phyloP scores from a whole-genome alignment of 2,888 invertebrate species.

The Frankliniella intonsa region DNA sequence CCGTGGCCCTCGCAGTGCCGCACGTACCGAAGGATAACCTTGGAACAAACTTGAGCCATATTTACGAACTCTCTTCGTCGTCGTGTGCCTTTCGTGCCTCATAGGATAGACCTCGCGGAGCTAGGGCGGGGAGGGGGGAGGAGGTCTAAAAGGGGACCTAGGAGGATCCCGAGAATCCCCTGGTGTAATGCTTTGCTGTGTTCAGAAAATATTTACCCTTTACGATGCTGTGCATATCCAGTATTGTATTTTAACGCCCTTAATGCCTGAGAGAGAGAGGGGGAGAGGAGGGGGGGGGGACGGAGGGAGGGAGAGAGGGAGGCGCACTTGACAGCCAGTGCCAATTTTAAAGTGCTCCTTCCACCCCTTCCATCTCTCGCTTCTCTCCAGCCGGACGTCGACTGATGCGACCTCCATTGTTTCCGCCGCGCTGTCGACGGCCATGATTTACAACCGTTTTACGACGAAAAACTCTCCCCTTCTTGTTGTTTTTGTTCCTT shows the following conservation, averaged over 20 bases:
- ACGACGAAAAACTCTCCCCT: too few species aligned
- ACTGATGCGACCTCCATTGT: too few species aligned
- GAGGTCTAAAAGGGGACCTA: background rate
- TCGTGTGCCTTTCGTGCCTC: background rate
- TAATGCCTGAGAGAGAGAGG: background rate
- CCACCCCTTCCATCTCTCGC: too few species aligned
- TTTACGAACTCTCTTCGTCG: constrained; percentile 1
- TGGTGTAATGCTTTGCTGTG: background rate
- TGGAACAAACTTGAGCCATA: constrained; percentile 20
- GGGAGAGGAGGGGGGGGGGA: background rate
- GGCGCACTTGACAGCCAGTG: too few species aligned
- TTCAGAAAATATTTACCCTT: background rate
- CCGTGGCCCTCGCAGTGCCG: background rate
- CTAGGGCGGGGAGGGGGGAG: background rate
- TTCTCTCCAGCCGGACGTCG: too few species aligned
- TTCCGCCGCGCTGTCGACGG: too few species aligned
- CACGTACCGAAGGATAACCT: constrained; percentile 1
- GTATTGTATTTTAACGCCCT: too few species aligned
- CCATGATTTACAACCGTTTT: too few species aligned
- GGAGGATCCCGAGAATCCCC: background rate
- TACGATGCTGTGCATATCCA: too few species aligned
- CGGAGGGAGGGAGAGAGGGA: background rate
- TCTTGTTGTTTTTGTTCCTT: too few species aligned
- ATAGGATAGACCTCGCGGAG: background rate
- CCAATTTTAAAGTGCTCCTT: too few species aligned